Evolutionary conservation across 2,797 vertebrate species (phyloP).

Genomic region (Sebastes ruberrimus): DNA sequence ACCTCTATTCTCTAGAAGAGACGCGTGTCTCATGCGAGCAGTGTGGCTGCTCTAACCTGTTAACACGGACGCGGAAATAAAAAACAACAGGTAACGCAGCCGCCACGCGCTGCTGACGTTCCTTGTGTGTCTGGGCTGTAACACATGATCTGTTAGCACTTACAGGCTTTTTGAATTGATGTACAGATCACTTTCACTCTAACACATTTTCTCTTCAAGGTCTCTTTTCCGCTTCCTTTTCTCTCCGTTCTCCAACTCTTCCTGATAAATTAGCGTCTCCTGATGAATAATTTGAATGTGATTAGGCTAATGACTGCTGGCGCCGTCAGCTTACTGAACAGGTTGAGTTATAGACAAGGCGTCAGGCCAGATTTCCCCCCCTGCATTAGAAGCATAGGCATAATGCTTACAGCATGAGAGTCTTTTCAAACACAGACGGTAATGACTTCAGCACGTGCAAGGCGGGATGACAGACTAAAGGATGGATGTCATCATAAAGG

Average conservation of each 20-base stretch:
- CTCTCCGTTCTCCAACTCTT: neutral
- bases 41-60: too few species aligned
- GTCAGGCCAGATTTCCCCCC: conserved; percentile 42
- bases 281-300: conserved; percentile 61
- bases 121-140: too few species aligned
- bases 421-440: conserved; percentile 9
- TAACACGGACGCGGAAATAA: too few species aligned
- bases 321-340: conserved; percentile 58
- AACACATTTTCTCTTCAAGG: neutral
- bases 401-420: neutral
- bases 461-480: neutral
- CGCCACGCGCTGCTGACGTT: too few species aligned
- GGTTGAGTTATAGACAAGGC: conserved; percentile 55
- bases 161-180: neutral
- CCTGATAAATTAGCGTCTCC: conserved; percentile 50
- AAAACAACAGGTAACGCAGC: too few species aligned
- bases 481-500: neutral
- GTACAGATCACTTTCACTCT: neutral
- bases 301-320: conserved; percentile 67
- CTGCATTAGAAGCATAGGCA: neutral
- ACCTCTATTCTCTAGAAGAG: too few species aligned
- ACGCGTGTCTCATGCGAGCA: too few species aligned
- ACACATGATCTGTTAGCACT: neutral
- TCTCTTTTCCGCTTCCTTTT: neutral
- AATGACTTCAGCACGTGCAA: neutral